Evolutionary conservation across 2,888 invertebrate genomes (phyloP).

Genomic region (Protophormia terraenovae): DNA sequence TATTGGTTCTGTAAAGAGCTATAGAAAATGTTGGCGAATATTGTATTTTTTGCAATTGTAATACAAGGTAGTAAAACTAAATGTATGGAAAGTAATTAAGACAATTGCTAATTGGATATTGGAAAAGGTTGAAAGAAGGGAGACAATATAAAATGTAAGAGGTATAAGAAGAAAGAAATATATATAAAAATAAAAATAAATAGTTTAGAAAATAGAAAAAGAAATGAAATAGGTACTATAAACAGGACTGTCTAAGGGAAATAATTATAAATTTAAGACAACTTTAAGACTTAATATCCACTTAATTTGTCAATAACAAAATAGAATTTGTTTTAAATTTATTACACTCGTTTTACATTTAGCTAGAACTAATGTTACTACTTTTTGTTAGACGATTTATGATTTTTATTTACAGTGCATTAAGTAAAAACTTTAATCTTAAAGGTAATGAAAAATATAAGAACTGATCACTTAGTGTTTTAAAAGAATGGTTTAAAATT

Average conservation of each 20-base stretch:
- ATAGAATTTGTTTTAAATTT: too few relatives aligned
- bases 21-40: constrained; percentile 5
- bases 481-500: too few relatives aligned
- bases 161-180: neutral
- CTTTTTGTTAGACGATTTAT: too few relatives aligned
- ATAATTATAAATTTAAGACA: too few relatives aligned
- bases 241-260: neutral
- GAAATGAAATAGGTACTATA: neutral
- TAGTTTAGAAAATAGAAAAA: neutral
- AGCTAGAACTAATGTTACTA: too few relatives aligned
- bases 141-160: neutral
- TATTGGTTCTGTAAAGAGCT: constrained; percentile 31
- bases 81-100: constrained; percentile 66
- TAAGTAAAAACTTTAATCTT: too few relatives aligned
- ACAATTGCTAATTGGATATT: constrained; percentile 68
- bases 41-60: constrained; percentile 27
- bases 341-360: too few relatives aligned
- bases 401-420: too few relatives aligned
- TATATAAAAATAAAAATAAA: neutral
- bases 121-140: constrained; percentile 17
- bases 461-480: too few relatives aligned
- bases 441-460: too few relatives aligned
- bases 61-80: constrained; percentile 63
- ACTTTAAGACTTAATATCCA: too few relatives aligned
- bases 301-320: too few relatives aligned